Evolutionary conservation across 2,888 invertebrate genomes (phyloP), one percentile per base, ranked within the genome.

Genomic region (Noctua comes): DNA sequence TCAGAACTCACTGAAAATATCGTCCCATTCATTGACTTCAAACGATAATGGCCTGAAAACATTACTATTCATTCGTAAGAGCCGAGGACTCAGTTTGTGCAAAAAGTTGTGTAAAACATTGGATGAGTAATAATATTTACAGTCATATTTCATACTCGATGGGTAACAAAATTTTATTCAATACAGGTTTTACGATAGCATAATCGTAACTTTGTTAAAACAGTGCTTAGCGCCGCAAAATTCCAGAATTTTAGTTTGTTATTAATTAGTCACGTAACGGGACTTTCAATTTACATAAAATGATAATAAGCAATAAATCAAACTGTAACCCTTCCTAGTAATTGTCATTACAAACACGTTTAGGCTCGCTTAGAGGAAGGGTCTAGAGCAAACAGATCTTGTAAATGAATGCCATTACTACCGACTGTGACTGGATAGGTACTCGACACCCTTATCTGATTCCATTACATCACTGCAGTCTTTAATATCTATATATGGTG

Each of bases 241-340:
- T n/a, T 36, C 10, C n/a, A 5, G 31, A 36, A 48, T 59, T 59
- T 72, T 48, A 68, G 48, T 57, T 64, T 36, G 48, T 57, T 36
- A 51, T 6, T 27, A 72, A 79, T 72, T 72, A 68, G 81, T 83
- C 62, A 83, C 83, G 79, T 72, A 72, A 78, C 31, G 16, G 36
- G 54, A 0, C 24, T 46, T 62, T 73, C 21, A 64, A 85, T 80
- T 80, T 68, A 7, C 76, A 71, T 64, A 82, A 73, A 77, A 65
- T 73, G 59, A 46, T 82, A 68, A 72, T 54, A 59, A 54, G 68
- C 54, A 59, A 71, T 77, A 65, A 74, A 84, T 85, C 73, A 81
- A 64, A 62, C 31, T 21, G 40, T n/a, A 40, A 43, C 73, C 85
- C 43, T 57, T 70, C 46, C 68, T 68, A 16, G n/a, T n/a, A n/a